Conservation (phyloP, 2,113 vertebrate species). For the Empidonax traillii region DNA sequence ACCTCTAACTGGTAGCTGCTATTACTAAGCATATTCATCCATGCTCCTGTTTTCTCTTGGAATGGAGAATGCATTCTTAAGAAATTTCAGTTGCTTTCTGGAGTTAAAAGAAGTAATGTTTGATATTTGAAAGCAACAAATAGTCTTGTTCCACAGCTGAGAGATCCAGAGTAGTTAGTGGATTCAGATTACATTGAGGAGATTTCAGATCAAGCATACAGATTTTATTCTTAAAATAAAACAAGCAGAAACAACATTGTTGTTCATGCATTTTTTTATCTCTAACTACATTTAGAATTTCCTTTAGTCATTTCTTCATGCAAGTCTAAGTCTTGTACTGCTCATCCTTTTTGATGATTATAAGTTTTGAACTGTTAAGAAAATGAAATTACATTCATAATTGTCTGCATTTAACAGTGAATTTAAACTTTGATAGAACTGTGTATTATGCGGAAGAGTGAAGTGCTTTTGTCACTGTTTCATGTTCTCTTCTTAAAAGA, state of each 20-base stretch:
- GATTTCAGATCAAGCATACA: background rate
- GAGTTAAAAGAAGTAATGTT: background rate
- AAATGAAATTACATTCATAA: background rate
- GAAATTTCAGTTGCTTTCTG: background rate
- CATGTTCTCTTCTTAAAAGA: background rate
- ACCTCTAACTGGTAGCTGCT: background rate
- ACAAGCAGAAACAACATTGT: background rate
- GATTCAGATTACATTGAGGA: background rate
- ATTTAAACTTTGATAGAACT: background rate
- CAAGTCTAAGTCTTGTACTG: background rate
- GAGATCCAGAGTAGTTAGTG: background rate
- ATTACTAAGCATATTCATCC: background rate
- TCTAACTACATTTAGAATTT: background rate
- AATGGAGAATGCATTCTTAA: background rate
- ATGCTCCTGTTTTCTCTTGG: background rate
- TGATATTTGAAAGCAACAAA: background rate
- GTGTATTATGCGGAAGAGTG: background rate
- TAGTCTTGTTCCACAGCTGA: background rate
- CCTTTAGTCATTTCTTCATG: background rate
- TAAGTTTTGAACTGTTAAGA: background rate
- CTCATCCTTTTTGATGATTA: background rate
- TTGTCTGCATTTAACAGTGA: background rate
- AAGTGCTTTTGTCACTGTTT: background rate
- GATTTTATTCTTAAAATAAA: background rate
- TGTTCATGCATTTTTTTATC: background rate